A percentile compares a stretch with the other conserved stretches of the same genome.
These are phyloP conservation scores for Vombatus ursinus DNA, from an alignment of 2,113 vertebrate genomes.

Conservation along the genomic window DNA sequence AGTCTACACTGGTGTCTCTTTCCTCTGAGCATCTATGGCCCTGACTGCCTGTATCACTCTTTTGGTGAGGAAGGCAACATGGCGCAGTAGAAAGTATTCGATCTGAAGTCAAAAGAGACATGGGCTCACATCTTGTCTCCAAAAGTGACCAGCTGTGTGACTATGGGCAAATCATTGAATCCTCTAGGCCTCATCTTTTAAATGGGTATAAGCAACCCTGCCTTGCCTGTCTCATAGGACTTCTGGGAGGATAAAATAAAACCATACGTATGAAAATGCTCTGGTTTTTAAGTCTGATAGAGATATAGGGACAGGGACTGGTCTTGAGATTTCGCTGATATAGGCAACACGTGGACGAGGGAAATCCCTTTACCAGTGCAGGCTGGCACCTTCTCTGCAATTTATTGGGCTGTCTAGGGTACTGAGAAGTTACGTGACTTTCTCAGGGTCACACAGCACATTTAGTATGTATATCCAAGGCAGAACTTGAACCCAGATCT, in stretches of 20 bases:
- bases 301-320: neutral
- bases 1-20: neutral
- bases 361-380: too few relatives aligned
- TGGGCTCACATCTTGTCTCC: neutral
- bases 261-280: neutral
- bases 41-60: neutral
- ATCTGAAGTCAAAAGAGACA: too few relatives aligned
- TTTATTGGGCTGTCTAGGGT: too few relatives aligned
- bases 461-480: neutral
- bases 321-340: too few relatives aligned
- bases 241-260: neutral
- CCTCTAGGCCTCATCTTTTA: too few relatives aligned
- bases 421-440: too few relatives aligned
- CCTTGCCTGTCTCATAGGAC: neutral
- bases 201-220: too few relatives aligned
- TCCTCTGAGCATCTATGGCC: neutral
- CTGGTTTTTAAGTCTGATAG: neutral
- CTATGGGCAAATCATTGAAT: accelerated
- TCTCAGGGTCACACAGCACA: neutral
- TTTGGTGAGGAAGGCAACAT: neutral
- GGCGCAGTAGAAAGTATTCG: neutral
- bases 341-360: too few relatives aligned
- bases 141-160: neutral
- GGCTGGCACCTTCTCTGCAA: too few relatives aligned
- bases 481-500: neutral